Percentiles rank a stretch among this genome's conserved stretches.
Evolutionary conservation across 2,888 invertebrate genomes (phyloP).

Genomic region (Palloptera scutellata): DNA sequence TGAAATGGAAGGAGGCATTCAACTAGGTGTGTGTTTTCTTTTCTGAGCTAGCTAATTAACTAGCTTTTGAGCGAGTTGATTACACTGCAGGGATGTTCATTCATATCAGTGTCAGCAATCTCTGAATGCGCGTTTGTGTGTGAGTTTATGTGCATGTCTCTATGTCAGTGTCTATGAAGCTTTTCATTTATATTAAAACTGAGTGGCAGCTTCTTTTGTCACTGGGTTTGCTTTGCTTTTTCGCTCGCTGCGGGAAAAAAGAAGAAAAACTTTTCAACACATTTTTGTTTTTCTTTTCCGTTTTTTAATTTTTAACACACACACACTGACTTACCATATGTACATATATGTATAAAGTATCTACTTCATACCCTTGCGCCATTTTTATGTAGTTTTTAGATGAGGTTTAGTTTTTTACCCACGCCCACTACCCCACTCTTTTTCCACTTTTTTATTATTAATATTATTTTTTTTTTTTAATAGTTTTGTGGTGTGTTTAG

Average conservation of each 20-base stretch:
- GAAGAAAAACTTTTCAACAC: conserved; percentile 28
- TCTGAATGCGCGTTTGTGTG: background rate
- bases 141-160: background rate
- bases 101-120: background rate
- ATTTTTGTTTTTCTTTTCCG: too few relatives aligned
- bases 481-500: background rate
- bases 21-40: too few relatives aligned
- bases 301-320: background rate
- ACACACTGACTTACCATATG: conserved; percentile 29
- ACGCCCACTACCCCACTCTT: background rate
- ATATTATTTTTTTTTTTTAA: background rate
- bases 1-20: too few relatives aligned
- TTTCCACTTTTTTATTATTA: background rate
- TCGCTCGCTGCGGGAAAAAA: background rate
- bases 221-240: conserved; percentile 20
- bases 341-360: conserved; percentile 23
- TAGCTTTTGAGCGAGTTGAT: too few relatives aligned
- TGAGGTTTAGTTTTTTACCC: background rate
- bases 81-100: background rate
- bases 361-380: background rate
- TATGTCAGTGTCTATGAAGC: background rate
- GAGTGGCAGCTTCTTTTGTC: conserved; percentile 43
- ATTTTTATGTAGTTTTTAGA: background rate
- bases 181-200: conserved; percentile 38
- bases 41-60: too few relatives aligned